phyloP scores from a whole-genome alignment of 2,113 vertebrate genomes.

The Cryptotis parvus region DNA sequence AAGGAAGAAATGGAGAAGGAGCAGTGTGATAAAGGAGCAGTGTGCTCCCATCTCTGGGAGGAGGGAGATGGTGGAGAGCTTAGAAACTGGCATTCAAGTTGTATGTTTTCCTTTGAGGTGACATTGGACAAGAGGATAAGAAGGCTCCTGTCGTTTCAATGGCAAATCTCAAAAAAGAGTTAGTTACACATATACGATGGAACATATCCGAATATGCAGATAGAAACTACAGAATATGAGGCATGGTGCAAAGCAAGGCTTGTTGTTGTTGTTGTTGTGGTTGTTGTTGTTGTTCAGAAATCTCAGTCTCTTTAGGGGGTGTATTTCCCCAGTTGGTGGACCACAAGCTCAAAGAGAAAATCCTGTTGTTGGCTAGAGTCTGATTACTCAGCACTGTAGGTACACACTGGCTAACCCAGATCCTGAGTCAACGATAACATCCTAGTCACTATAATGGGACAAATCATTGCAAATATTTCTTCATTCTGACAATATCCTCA shows the following conservation, averaged over 20 bases:
- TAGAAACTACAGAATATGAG: background rate
- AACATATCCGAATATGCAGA: too few species aligned
- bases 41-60: background rate
- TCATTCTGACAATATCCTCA: background rate
- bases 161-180: background rate
- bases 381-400: too few species aligned
- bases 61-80: background rate
- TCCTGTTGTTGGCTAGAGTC: background rate
- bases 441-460: background rate
- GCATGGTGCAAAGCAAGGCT: background rate
- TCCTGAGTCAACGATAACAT: background rate
- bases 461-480: background rate
- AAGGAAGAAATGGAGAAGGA: background rate
- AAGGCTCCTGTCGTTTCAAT: rapidly evolving
- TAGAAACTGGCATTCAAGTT: too few species aligned
- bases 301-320: too few species aligned
- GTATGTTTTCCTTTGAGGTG: background rate
- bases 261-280: too few species aligned
- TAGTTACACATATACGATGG: too few species aligned
- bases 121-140: background rate
- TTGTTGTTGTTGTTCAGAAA: too few species aligned
- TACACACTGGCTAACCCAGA: background rate
- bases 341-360: background rate
- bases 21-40: background rate
- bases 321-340: rapidly evolving